Base-by-base conservation (phyloP, 2,888 invertebrate species). In the Mythimna albipuncta region DNA sequence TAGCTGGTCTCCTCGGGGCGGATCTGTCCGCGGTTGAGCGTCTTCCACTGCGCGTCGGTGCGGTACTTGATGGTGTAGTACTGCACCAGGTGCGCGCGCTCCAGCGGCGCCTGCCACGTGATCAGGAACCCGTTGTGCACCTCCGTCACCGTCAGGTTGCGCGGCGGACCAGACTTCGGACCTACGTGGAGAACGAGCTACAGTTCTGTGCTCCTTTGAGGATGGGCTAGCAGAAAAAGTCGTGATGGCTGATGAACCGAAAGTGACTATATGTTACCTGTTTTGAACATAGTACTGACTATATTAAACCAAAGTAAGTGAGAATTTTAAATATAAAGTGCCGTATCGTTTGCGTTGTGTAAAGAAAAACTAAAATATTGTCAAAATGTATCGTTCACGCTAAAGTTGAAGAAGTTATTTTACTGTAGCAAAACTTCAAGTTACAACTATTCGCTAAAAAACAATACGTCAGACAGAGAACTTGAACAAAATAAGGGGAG, bases 61-160 rank as follows among this genome's bases (percentile, higher is more conserved):
- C 98, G 98, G 96, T 98, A 99, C 96, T 99, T 98, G 94, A 99
- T 98, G 83, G 98, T 98, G 96, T 99, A 99, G 96, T 98, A 98
- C 94, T 98, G 98, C 85, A 99, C 97, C 79, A 98, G 97, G 89
- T 98, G 97, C 69, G 98, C 97, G 85, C 98, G 97, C 93, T 99
- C 98, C 85, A 98, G 91, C 44, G 99, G 99, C 87, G 98, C 97
- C 95, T 98, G 98, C 99, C 99, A 99, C 88, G 98, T 98, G 92
- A 99, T 98, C 86, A 98, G 97, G 95, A 99, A 98, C 84, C 98
- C 99, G 93, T 98, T 98, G 93, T 98, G 98, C 84, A 98, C 98
- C 95, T 99, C 98, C 65, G 98, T 98, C 81, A 99, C 98, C 69
- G 99, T 98, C 87, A 99, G 97, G 95, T 99, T 99, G 85, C 98